A percentile compares a stretch with the other conserved stretches of the same genome.
These are phyloP conservation scores for Melanerpes aurifrons DNA, from an alignment of 2,113 vertebrate genomes.

Conservation along the genomic window DNA sequence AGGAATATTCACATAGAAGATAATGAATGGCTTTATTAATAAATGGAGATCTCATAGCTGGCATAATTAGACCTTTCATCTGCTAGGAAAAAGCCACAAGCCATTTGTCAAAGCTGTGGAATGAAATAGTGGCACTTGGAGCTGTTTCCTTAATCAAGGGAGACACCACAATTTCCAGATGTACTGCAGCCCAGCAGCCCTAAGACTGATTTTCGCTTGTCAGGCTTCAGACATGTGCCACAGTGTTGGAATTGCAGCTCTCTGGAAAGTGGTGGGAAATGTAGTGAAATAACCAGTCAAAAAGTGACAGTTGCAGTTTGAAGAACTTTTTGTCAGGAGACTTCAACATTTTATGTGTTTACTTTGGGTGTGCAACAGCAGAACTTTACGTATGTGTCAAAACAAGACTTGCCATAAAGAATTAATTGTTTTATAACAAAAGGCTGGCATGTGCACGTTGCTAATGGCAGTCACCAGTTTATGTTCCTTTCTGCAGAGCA, in stretches of 20 bases:
- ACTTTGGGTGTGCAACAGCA: not conserved
- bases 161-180: not conserved
- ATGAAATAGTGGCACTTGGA: not conserved
- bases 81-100: not conserved
- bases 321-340: no score
- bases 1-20: conserved; percentile 35
- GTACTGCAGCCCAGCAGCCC: not conserved
- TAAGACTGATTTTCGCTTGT: not conserved
- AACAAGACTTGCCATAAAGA: not conserved
- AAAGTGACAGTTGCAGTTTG: not conserved
- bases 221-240: not conserved
- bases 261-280: not conserved
- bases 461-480: not conserved
- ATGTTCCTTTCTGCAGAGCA: not conserved
- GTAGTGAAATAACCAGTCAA: not conserved
- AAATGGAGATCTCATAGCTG: not conserved
- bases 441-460: not conserved
- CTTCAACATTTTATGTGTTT: not conserved
- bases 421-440: not conserved
- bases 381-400: not conserved
- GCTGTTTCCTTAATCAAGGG: not conserved
- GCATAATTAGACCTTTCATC: not conserved
- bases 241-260: not conserved
- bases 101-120: not conserved
- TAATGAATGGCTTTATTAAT: not conserved